A percentile compares a stretch with the other conserved stretches of the same genome.
These are phyloP conservation scores for Akabosia matsudoensis DNA, from an alignment of 1,140 invertebrate genomes.

Conservation along the genomic window DNA sequence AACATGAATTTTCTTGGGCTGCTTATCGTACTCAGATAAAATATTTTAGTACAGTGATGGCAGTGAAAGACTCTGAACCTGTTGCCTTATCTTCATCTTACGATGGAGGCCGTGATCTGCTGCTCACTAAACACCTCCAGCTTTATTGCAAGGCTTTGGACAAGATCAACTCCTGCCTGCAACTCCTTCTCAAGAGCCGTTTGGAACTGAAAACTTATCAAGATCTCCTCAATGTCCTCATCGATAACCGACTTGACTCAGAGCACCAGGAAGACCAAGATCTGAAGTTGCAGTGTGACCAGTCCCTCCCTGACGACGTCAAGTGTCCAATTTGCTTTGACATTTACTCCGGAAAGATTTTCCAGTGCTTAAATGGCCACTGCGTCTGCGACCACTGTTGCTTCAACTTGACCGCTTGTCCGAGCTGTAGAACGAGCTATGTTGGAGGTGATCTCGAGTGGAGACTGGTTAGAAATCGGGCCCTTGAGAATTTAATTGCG, in stretches of 20 bases:
- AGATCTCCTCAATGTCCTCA: not conserved
- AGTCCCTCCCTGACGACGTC: not conserved
- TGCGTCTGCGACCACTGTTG: not conserved
- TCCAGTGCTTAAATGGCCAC: not conserved
- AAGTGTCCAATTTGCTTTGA: not conserved
- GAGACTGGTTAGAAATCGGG: not conserved
- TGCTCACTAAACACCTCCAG: too few species aligned
- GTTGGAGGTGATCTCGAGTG: not conserved
- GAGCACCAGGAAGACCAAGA: too few species aligned
- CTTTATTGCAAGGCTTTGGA: not conserved
- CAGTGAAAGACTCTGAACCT: too few species aligned
- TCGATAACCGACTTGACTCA: not conserved
- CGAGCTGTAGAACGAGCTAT: not conserved
- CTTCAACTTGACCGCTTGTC: not conserved
- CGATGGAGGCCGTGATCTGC: too few species aligned
- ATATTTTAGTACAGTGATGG: too few species aligned
- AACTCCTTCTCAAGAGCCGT: not conserved
- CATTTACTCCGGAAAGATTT: not conserved
- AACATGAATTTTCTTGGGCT: too few species aligned
- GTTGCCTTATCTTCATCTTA: too few species aligned
- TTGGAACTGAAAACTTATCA: not conserved
- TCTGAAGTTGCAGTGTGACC: too few species aligned
- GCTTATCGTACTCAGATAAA: too few species aligned
- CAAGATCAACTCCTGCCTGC: not conserved
- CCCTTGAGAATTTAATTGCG: not conserved